Evolutionary conservation across 2,797 vertebrate species (phyloP).

Genomic region (Pseudomugil tenellus): DNA sequence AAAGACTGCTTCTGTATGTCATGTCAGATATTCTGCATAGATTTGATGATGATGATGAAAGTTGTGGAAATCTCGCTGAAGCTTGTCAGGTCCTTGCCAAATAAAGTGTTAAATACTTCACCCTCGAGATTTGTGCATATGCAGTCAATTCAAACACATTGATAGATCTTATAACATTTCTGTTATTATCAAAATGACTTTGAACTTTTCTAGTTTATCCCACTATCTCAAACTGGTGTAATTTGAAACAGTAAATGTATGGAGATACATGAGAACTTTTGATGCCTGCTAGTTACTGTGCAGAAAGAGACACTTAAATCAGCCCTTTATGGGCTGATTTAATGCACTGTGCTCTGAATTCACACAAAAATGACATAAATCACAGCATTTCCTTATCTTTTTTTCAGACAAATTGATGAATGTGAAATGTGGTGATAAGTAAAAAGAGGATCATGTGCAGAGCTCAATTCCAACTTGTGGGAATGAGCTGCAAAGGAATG

Average conservation of each 20-base stretch:
- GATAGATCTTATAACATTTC: neutral
- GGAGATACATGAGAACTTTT: slow-evolving; percentile 17
- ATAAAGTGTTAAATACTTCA: neutral
- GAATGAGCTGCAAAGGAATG: slow-evolving; percentile 13
- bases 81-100: neutral
- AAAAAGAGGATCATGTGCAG: slow-evolving; percentile 23
- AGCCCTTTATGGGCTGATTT: slow-evolving; percentile 40
- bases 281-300: slow-evolving; percentile 54
- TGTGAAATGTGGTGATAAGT: slow-evolving; percentile 51
- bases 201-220: neutral
- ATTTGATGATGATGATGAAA: neutral
- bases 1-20: neutral
- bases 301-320: slow-evolving; percentile 54
- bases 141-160: neutral
- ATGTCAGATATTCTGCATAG: neutral
- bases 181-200: neutral
- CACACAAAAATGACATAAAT: slow-evolving; percentile 40
- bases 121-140: neutral
- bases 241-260: neutral
- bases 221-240: neutral
- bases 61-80: neutral
- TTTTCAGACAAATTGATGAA: slow-evolving; percentile 51
- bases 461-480: slow-evolving; percentile 15
- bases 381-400: slow-evolving; percentile 35
- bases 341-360: slow-evolving; percentile 31